Evolutionary conservation across 2,113 vertebrate genomes (phyloP).

Genomic region (Jacana jacana): DNA sequence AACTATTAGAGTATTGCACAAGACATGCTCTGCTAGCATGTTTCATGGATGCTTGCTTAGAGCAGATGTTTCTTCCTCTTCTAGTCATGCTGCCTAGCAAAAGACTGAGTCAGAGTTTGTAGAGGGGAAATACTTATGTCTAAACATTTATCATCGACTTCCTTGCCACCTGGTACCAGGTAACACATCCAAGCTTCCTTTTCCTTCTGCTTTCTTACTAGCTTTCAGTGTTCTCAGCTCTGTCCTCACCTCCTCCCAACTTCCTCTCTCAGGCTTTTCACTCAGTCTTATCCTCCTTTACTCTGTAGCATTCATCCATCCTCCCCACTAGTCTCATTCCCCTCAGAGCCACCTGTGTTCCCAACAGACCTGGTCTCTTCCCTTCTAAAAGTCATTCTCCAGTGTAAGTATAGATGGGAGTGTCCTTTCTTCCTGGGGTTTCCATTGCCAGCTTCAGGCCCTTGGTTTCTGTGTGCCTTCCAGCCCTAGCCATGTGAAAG

Average conservation of each 20-base stretch:
- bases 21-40: background rate
- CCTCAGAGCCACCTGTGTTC: background rate
- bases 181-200: background rate
- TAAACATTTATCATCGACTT: background rate
- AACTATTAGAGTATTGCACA: background rate
- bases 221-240: background rate
- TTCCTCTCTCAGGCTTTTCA: background rate
- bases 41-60: background rate
- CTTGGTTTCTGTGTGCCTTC: background rate
- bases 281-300: background rate
- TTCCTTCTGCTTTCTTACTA: background rate
- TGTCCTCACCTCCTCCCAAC: background rate
- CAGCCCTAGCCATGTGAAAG: background rate
- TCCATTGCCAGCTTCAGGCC: background rate
- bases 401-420: accelerated
- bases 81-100: background rate
- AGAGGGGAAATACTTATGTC: background rate
- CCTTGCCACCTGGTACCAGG: background rate
- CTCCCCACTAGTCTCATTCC: background rate
- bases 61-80: background rate
- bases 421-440: background rate
- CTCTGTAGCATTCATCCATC: background rate
- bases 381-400: background rate
- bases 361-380: background rate
- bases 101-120: background rate